A percentile compares a stretch with the other conserved stretches of the same genome.
Conservation (phyloP, 2,888 invertebrate genomes). For the Andrena minutula region DNA sequence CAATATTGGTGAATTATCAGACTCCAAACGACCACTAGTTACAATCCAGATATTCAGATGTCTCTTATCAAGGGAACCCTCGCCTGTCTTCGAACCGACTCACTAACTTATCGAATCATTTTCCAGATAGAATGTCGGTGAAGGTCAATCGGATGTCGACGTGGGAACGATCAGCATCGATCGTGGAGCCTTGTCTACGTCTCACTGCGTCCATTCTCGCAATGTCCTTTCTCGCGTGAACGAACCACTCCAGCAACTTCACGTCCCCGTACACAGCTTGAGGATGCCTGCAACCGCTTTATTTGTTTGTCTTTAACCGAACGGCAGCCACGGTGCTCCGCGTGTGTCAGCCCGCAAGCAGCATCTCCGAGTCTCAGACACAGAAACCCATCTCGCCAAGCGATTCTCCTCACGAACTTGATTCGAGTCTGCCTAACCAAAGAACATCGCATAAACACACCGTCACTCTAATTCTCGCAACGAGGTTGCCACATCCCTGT, state of each 20-base stretch:
- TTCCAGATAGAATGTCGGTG: slow-evolving; percentile 30
- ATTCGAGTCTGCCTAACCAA: too few species aligned
- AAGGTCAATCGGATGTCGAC: not conserved
- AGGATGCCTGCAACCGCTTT: slow-evolving; percentile 67
- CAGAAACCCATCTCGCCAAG: not conserved
- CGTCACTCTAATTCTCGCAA: too few species aligned
- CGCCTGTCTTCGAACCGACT: not conserved
- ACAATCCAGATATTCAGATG: too few species aligned
- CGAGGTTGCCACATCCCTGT: too few species aligned
- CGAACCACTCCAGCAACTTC: not conserved
- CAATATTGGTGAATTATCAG: too few species aligned
- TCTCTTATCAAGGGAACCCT: too few species aligned
- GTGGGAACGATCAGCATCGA: slow-evolving; percentile 1
- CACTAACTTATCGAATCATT: slow-evolving; percentile 23
- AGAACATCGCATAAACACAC: too few species aligned
- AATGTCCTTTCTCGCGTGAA: not conserved
- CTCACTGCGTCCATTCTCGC: not conserved
- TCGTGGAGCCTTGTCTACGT: not conserved
- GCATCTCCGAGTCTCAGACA: slow-evolving; percentile 12
- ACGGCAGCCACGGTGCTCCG: slow-evolving; percentile 16
- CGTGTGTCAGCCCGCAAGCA: slow-evolving; percentile 47
- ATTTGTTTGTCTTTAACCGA: slow-evolving; percentile 65
- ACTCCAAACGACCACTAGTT: too few species aligned
- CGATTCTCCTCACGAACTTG: not conserved
- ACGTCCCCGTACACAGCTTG: slow-evolving; percentile 54